Conservation (phyloP, 2,797 vertebrate genomes). For the Sciaenops ocellatus region DNA sequence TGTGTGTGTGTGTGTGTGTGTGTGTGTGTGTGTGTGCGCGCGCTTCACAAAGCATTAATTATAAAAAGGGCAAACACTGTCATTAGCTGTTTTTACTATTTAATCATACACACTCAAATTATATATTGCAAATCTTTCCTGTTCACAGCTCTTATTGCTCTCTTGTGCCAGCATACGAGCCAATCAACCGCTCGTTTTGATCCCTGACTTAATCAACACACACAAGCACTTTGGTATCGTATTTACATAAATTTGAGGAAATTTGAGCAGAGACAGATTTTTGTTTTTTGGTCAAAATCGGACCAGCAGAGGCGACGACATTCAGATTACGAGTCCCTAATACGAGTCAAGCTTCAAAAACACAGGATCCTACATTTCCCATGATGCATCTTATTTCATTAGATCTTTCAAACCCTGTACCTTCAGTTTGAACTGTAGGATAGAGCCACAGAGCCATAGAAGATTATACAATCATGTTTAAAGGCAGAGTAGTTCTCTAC, state of each 20-base stretch:
- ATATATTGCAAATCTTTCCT: not conserved
- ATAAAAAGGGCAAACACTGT: slow-evolving; percentile 15
- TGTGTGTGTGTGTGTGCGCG: not conserved
- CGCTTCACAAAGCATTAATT: slow-evolving; percentile 10
- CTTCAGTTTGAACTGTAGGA: too few relatives aligned
- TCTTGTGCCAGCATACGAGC: not conserved
- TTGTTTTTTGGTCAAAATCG: not conserved
- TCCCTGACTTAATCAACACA: slow-evolving; percentile 8
- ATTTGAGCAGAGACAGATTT: not conserved
- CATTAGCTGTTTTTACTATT: slow-evolving; percentile 14
- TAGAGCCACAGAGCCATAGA: too few relatives aligned
- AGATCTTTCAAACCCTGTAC: not conserved
- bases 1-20: not conserved
- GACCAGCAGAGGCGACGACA: not conserved
- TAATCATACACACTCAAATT: slow-evolving; percentile 3
- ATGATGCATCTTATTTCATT: slow-evolving; percentile 1
- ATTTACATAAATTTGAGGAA: not conserved
- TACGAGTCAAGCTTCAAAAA: not conserved
- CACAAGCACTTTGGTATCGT: not conserved
- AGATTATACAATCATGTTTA: not conserved
- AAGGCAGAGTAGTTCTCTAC: not conserved
- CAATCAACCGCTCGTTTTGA: slow-evolving; percentile 16
- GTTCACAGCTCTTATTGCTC: slow-evolving; percentile 6
- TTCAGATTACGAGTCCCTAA: not conserved
- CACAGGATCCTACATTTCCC: slow-evolving; percentile 6